These are phyloP conservation scores for Euthynnus affinis DNA, from an alignment of 2,797 vertebrate species.

Conservation along the genomic window DNA sequence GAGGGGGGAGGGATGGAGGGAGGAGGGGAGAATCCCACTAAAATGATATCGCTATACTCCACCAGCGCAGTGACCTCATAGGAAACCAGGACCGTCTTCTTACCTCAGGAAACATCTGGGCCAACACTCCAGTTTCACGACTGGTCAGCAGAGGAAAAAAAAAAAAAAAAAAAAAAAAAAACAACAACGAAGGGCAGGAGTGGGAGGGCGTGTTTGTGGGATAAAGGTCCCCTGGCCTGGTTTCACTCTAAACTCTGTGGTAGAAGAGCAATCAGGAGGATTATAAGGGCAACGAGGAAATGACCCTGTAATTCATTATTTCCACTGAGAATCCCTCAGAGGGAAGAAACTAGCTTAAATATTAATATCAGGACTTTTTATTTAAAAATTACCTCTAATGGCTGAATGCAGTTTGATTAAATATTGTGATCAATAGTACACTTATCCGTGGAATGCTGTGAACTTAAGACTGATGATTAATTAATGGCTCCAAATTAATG, in stretches of 20 bases:
- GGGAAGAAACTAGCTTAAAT: neutral
- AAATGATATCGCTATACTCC: neutral
- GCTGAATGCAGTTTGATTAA: neutral
- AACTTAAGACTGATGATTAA: neutral
- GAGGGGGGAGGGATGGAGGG: no score
- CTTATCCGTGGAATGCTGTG: neutral
- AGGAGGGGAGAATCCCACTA: neutral
- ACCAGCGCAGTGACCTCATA: constrained; percentile 54
- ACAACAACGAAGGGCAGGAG: neutral
- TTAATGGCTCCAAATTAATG: no score
- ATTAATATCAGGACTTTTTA: neutral
- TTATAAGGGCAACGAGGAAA: constrained; percentile 70
- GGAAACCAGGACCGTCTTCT: constrained; percentile 61
- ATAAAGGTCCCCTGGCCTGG: neutral
- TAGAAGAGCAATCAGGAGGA: constrained; percentile 30
- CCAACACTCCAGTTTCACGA: constrained; percentile 36
- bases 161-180: neutral
- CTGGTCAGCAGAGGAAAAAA: constrained; percentile 35
- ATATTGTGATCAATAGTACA: neutral
- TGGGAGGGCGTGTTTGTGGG: constrained; percentile 7
- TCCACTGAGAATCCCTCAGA: constrained; percentile 55
- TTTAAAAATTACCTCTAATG: neutral
- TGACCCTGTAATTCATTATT: constrained; percentile 58
- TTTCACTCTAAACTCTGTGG: constrained; percentile 35
- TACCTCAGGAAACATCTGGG: constrained; percentile 74